A percentile compares a stretch with the other conserved stretches of the same genome.
These are phyloP conservation scores for Eutrigla gurnardus DNA, from an alignment of 2,797 vertebrate genomes.

Conservation along the genomic window DNA sequence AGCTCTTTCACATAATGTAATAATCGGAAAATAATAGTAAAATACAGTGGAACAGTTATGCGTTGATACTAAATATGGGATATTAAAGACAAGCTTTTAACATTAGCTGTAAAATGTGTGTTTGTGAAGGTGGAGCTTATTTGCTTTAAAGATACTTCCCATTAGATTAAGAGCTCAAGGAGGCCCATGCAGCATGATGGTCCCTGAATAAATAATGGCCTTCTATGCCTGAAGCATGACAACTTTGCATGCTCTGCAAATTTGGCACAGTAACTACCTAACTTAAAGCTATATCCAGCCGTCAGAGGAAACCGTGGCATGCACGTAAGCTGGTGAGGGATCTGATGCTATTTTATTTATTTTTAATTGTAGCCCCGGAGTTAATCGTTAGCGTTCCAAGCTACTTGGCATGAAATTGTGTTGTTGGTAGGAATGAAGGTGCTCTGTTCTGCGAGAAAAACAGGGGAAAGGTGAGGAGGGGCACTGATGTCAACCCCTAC, in stretches of 20 bases:
- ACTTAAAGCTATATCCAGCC: conserved; percentile 34
- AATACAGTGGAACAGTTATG: background rate
- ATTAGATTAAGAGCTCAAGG: background rate
- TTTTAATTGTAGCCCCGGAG: conserved; percentile 66
- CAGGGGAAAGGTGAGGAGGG: conserved; percentile 27
- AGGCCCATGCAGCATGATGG: conserved; percentile 1
- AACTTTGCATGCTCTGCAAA: conserved; percentile 22
- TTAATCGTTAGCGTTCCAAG: conserved; percentile 63
- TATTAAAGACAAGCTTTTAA: background rate
- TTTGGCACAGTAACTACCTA: conserved; percentile 16
- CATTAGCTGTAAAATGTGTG: background rate
- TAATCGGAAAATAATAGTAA: background rate
- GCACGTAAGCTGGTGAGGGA: conserved; percentile 41
- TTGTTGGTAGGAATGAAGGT: conserved; percentile 38
- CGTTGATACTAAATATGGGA: background rate
- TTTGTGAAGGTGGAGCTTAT: background rate
- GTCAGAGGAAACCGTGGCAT: conserved; percentile 29
- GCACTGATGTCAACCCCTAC: conserved; percentile 1
- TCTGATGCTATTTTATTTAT: conserved; percentile 54
- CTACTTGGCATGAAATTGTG: conserved; percentile 64
- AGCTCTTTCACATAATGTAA: background rate
- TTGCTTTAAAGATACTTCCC: background rate
- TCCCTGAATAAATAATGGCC: conserved; percentile 3
- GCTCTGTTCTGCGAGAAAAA: conserved; percentile 31
- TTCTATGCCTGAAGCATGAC: conserved; percentile 1